phyloP scores from a whole-genome alignment of 2,113 vertebrate species.

The Mellivora capensis region DNA sequence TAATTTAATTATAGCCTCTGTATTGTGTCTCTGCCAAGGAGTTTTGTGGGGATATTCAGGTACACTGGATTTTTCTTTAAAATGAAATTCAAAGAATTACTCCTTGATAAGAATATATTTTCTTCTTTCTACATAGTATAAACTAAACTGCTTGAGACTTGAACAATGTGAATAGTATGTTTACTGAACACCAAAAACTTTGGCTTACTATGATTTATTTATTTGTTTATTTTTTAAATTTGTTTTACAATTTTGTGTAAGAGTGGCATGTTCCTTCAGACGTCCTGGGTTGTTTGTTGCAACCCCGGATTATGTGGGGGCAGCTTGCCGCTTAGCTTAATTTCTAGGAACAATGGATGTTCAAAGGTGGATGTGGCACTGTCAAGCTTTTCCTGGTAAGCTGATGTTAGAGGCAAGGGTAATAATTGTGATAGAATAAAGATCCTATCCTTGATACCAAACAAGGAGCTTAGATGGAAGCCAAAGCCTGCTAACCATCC shows the following conservation, averaged over 20 bases:
- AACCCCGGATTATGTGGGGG: background rate
- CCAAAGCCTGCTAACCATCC: background rate
- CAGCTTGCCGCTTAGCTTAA: background rate
- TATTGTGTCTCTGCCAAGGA: background rate
- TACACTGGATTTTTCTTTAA: background rate
- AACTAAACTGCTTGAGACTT: background rate
- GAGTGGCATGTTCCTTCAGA: background rate
- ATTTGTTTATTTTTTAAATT: background rate
- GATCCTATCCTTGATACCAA: background rate
- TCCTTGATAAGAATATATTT: background rate
- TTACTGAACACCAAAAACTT: background rate
- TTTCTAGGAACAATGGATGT: background rate
- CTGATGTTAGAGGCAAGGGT: constrained; percentile 16
- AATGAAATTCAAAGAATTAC: constrained; percentile 16
- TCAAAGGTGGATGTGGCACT: background rate
- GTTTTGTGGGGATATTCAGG: background rate
- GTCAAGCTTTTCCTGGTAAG: background rate
- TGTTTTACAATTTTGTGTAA: background rate
- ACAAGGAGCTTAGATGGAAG: background rate
- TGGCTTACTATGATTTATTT: background rate
- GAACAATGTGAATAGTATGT: background rate
- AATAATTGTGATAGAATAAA: background rate
- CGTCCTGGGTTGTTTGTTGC: background rate
- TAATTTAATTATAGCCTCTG: background rate
- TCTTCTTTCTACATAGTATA: background rate